Conservation (phyloP, 2,797 vertebrate species). For the Sandelia bainsii region DNA sequence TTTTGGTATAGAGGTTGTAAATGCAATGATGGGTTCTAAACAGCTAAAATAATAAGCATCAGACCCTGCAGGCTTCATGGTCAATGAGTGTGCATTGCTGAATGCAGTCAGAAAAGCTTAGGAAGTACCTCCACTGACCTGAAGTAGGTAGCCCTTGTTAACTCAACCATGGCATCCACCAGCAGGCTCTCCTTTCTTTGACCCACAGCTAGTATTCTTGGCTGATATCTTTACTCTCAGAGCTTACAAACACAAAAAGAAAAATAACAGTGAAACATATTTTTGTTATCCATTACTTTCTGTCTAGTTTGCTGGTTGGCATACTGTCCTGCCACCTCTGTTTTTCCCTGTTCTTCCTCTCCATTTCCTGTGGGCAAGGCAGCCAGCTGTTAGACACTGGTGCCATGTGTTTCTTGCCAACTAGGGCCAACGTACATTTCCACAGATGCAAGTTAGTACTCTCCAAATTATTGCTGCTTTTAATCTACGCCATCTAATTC, state of each 20-base stretch:
- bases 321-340: slow-evolving; percentile 36
- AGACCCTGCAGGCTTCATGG: slow-evolving; percentile 52
- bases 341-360: slow-evolving; percentile 53
- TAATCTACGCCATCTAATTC: slow-evolving; percentile 70
- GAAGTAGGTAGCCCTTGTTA: slow-evolving; percentile 38
- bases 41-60: slow-evolving; percentile 69
- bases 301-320: slow-evolving; percentile 68
- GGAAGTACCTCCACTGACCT: slow-evolving; percentile 51
- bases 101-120: slow-evolving; percentile 67
- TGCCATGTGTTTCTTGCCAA: slow-evolving; percentile 80
- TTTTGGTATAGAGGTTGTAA: slow-evolving; percentile 49
- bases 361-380: slow-evolving; percentile 77
- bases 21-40: slow-evolving; percentile 59
- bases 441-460: slow-evolving; percentile 63
- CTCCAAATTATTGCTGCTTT: slow-evolving; percentile 69
- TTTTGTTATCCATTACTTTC: slow-evolving; percentile 71
- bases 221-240: slow-evolving; percentile 33
- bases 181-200: slow-evolving; percentile 55
- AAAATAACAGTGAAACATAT: slow-evolving; percentile 49
- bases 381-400: slow-evolving; percentile 80
- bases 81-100: slow-evolving; percentile 41
- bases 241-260: slow-evolving; percentile 35
- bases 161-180: slow-evolving; percentile 56
- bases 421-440: slow-evolving; percentile 67
- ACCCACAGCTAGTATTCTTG: slow-evolving; percentile 57